These are phyloP conservation scores for Setipinna tenuifilis DNA, from an alignment of 2,797 vertebrate species.

Conservation along the genomic window DNA sequence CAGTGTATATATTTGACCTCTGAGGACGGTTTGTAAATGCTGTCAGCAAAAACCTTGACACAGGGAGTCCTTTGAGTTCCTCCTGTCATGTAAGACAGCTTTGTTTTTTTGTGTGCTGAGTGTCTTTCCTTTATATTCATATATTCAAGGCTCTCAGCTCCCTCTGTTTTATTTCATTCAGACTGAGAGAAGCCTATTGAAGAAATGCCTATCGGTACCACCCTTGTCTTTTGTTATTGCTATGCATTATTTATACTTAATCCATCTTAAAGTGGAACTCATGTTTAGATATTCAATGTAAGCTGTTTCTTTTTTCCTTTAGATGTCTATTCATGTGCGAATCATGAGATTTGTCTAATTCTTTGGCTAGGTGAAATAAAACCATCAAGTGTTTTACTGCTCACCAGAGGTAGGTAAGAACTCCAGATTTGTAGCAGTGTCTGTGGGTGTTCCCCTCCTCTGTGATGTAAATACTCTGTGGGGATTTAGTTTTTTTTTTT, in stretches of 20 bases:
- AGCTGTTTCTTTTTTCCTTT: neutral
- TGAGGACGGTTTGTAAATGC: neutral
- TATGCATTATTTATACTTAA: constrained; percentile 11
- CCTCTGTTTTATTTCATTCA: neutral
- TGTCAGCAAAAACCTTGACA: neutral
- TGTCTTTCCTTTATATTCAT: constrained; percentile 7
- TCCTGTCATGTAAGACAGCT: constrained; percentile 8
- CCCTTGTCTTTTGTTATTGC: neutral
- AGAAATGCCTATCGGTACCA: neutral
- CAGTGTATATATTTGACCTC: constrained; percentile 25
- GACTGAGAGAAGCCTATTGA: constrained; percentile 4
- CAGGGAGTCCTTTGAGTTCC: neutral
- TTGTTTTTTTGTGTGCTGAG: neutral
- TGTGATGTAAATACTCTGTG: constrained; percentile 71
- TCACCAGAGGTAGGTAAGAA: neutral
- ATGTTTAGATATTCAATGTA: neutral
- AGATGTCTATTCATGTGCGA: neutral
- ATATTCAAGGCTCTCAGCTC: neutral
- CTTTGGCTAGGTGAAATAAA: neutral
- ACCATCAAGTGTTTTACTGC: neutral
- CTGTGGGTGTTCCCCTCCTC: constrained; percentile 49
- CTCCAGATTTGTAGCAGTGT: constrained; percentile 6
- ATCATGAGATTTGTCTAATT: neutral
- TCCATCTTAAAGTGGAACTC: neutral
- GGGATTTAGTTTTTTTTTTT: constrained; percentile 46